Evolutionary conservation across 1,140 invertebrate species (phyloP).

Genomic region (Drosophila gunungcola): DNA sequence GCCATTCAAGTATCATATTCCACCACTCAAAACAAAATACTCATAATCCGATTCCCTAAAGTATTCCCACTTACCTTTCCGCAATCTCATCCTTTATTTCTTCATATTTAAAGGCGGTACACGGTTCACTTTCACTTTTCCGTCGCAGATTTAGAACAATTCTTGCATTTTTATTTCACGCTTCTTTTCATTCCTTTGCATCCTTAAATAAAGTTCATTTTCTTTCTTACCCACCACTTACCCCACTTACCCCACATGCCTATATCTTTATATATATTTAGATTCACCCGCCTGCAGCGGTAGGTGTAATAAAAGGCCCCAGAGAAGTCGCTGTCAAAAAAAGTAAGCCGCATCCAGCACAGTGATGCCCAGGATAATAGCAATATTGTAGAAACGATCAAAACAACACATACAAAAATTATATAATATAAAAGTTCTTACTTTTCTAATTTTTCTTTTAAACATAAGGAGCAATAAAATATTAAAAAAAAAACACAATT

Average conservation of each 20-base stretch:
- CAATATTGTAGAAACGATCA: background rate
- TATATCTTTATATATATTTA: background rate
- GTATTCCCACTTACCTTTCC: background rate
- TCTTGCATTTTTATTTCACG: slow-evolving; percentile 65
- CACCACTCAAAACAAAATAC: background rate
- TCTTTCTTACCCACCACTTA: background rate
- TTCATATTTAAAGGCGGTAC: slow-evolving; percentile 12
- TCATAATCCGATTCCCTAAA: slow-evolving; percentile 4
- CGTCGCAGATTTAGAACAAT: slow-evolving; percentile 71
- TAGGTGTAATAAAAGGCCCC: slow-evolving; percentile 43
- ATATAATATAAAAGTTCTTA: too few species aligned
- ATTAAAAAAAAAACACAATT: too few species aligned
- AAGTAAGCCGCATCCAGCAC: slow-evolving; percentile 44
- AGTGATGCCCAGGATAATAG: slow-evolving; percentile 5
- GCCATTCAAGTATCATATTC: background rate
- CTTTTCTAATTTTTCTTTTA: too few species aligned
- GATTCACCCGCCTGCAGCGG: slow-evolving; percentile 1
- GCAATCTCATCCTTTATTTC: background rate
- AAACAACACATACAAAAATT: too few species aligned
- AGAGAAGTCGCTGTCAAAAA: slow-evolving; percentile 55
- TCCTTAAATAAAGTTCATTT: slow-evolving; percentile 40
- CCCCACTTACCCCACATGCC: slow-evolving; percentile 1
- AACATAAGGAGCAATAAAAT: too few species aligned
- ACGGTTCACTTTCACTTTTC: slow-evolving; percentile 59
- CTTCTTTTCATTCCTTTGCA: slow-evolving; percentile 12